Base-by-base conservation (phyloP, 1,140 invertebrate species). In the Drosophila truncata region DNA sequence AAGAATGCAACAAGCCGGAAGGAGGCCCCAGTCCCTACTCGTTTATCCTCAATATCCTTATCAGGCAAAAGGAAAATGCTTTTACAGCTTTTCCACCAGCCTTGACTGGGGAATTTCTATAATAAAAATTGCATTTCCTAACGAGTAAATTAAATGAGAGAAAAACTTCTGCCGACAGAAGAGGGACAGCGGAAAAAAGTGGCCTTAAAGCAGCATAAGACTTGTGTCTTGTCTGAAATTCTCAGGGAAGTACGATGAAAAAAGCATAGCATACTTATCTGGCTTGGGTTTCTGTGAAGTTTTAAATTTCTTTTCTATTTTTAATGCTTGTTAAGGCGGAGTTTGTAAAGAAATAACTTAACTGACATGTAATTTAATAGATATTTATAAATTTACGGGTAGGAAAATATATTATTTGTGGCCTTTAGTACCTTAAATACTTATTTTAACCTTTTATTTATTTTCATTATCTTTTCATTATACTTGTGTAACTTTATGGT, bases 51-150 rank as follows among this genome's bases (percentile, higher is more conserved):
- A 16, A 31, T 31, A 41, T 27, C 14, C 25, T 47, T 25, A 27
- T 33, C 52, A 20, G 33, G 23, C 4, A 8, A 54, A 46, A 16
- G 9, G 37, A 62, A 82, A 78, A 66, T 73, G 52, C 65, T 44
- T 44, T 63, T 66, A 54, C 49, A 69, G 55, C 31, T 14, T 18
- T 39, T 16, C 35, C 25, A 27, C 9, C 23, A 47, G 37, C 27
- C 31, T 50, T 49, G 52, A 44, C 58, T 29, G 42, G 44, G 63
- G 65, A 72, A 74, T 79, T 76, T 76, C 18, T 77, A 52, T 80
- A 71, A 83, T 80, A 69, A 65, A 87, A 83, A 83, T 74, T 78
- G 76, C 80, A 87, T 83, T 80, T 67, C 61, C 58, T 78, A 87
- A 88, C 77, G 65, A 88, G 58, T 71, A 78, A 87, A 87, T 80